Percentiles rank a stretch among this genome's conserved stretches.
Evolutionary conservation across 2,888 invertebrate species (phyloP).

Genomic region (Notodonta dromedarius): DNA sequence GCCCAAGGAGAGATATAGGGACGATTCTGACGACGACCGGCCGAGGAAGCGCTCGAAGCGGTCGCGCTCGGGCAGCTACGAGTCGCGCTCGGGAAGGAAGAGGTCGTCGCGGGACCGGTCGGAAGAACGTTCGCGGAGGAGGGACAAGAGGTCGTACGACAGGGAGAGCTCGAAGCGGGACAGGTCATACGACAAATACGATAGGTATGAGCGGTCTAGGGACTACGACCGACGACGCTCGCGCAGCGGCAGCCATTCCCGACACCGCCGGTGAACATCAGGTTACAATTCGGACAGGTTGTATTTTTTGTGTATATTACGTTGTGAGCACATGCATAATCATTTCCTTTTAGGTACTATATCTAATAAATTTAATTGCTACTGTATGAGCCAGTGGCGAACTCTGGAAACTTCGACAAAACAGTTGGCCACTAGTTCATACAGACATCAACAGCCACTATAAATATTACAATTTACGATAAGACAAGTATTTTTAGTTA

Average conservation of each 20-base stretch:
- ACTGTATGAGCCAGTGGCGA: too few relatives aligned
- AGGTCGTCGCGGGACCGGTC: constrained; percentile 54
- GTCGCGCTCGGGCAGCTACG: constrained; percentile 69
- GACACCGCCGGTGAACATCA: constrained; percentile 76
- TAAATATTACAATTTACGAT: background rate
- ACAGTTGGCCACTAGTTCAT: too few relatives aligned
- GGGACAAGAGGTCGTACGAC: constrained; percentile 60
- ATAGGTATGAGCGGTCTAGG: constrained; percentile 80
- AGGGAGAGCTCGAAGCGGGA: constrained; percentile 56
- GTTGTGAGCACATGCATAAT: constrained; percentile 2
- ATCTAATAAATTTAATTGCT: background rate
- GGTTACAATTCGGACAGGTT: constrained; percentile 74
- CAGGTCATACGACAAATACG: constrained; percentile 58
- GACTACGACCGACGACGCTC: constrained; percentile 68
- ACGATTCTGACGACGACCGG: constrained; percentile 69
- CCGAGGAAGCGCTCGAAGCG: constrained; percentile 63
- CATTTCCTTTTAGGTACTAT: background rate
- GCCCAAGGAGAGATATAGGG: constrained; percentile 62
- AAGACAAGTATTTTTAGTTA: too few relatives aligned
- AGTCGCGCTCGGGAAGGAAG: constrained; percentile 59
- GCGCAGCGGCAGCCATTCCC: constrained; percentile 65
- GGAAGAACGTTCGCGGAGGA: constrained; percentile 56
- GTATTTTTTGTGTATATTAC: constrained; percentile 52
- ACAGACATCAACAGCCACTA: background rate
- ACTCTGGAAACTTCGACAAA: too few relatives aligned